phyloP scores from a whole-genome alignment of 2,888 invertebrate genomes.

The Schrankia costaestrigalis region DNA sequence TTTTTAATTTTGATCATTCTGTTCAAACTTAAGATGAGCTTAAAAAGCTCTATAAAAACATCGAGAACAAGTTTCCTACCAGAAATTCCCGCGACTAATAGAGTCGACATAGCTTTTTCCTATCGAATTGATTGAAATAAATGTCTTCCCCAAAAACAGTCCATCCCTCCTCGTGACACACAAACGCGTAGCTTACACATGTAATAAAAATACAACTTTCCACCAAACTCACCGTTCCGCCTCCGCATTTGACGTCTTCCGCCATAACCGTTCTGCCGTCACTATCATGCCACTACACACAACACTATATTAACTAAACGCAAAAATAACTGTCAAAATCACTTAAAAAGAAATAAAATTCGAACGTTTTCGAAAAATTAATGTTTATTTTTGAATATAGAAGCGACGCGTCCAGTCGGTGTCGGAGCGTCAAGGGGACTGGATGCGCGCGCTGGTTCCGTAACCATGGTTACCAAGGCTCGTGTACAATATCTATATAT shows the following conservation, averaged over 20 bases:
- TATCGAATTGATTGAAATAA: too few relatives aligned
- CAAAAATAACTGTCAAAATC: constrained; percentile 8
- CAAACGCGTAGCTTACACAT: constrained; percentile 4
- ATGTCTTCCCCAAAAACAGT: too few relatives aligned
- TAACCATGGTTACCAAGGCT: constrained; percentile 60
- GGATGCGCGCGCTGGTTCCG: constrained; percentile 71
- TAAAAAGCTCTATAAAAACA: too few relatives aligned
- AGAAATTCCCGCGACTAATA: too few relatives aligned
- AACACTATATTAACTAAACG: constrained; percentile 21
- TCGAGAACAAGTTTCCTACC: too few relatives aligned
- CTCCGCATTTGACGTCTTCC: constrained; percentile 57
- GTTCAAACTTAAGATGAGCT: too few relatives aligned
- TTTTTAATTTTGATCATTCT: too few relatives aligned
- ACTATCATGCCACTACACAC: constrained; percentile 44
- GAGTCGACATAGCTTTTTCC: too few relatives aligned
- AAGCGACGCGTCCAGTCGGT: constrained; percentile 50
- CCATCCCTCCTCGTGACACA: too few relatives aligned
- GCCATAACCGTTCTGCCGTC: constrained; percentile 47
- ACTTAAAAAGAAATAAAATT: constrained; percentile 10
- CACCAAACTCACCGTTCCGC: constrained; percentile 58
- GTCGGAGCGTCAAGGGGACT: constrained; percentile 51
- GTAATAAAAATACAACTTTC: constrained; percentile 22
- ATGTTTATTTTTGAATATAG: constrained; percentile 42
- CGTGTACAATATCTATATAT: constrained; percentile 25
- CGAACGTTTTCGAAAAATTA: constrained; percentile 21